Evolutionary conservation across 2,113 vertebrate species (phyloP).

Genomic region (Martes martes): DNA sequence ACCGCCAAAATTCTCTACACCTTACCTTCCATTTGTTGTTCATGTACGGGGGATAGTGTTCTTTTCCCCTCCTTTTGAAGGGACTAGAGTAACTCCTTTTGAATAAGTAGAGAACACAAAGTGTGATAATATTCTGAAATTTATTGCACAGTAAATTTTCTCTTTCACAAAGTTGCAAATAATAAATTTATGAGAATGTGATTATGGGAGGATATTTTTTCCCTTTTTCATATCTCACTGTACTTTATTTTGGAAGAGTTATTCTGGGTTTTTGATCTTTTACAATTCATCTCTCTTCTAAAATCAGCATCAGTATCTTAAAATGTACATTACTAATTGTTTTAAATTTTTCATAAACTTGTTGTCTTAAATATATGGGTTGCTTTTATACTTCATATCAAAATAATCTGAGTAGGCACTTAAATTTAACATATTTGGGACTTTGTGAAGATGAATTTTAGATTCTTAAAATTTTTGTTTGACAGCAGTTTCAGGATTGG

Average conservation of each 20-base stretch:
- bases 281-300: neutral
- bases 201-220: neutral
- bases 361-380: neutral
- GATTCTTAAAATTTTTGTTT: neutral
- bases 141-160: neutral
- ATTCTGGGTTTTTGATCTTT: neutral
- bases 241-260: neutral
- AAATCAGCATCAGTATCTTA: neutral
- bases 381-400: neutral
- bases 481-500: neutral
- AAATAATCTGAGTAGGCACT: neutral
- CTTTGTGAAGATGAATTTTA: neutral
- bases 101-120: neutral
- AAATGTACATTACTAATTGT: neutral
- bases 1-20: neutral
- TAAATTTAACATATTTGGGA: neutral
- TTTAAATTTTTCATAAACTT: neutral
- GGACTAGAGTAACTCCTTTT: neutral
- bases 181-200: constrained; percentile 6
- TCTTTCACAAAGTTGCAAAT: neutral
- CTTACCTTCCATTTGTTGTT: neutral
- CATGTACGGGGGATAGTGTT: neutral
- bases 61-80: neutral
- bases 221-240: neutral
- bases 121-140: neutral